phyloP scores from a whole-genome alignment of 2,888 invertebrate species.

The Ennomos erosarius region DNA sequence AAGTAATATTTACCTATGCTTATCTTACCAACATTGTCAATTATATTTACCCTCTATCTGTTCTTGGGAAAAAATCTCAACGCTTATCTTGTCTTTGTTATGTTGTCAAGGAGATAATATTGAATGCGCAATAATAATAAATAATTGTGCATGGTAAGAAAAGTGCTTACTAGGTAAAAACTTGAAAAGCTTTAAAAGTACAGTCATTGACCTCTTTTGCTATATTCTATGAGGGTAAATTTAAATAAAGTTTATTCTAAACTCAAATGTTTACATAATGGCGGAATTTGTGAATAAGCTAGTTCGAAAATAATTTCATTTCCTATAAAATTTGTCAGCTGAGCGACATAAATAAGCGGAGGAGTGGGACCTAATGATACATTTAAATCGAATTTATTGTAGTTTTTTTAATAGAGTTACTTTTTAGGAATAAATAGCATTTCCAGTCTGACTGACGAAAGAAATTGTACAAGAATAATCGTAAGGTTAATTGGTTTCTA shows the following conservation, averaged over 20 bases:
- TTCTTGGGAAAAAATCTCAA: too few species aligned
- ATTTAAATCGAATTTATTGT: constrained; percentile 28
- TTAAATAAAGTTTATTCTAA: constrained; percentile 2
- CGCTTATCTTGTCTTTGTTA: too few species aligned
- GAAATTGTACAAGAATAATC: constrained; percentile 14
- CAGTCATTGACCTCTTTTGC: background rate
- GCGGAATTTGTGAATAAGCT: constrained; percentile 28
- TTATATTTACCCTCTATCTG: too few species aligned
- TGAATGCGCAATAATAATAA: too few species aligned
- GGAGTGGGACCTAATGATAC: constrained; percentile 30
- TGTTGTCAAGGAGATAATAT: too few species aligned
- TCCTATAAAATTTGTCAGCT: constrained; percentile 38
- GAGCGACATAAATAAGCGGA: constrained; percentile 35
- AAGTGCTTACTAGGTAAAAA: too few species aligned
- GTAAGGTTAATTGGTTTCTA: constrained; percentile 36
- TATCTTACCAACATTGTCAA: too few species aligned
- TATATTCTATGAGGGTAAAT: background rate
- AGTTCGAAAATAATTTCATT: constrained; percentile 30
- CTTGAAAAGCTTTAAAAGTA: too few species aligned
- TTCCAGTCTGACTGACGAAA: constrained; percentile 19
- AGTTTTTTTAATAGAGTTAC: constrained; percentile 25
- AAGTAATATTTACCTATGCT: too few species aligned
- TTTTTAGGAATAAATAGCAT: constrained; percentile 8
- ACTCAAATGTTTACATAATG: constrained; percentile 23
- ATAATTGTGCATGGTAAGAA: too few species aligned